Evolutionary conservation across 92 coral and sea anemone species (phyloP), one percentile per base, ranked within the genome.

Genomic region (Siderastrea radians): DNA sequence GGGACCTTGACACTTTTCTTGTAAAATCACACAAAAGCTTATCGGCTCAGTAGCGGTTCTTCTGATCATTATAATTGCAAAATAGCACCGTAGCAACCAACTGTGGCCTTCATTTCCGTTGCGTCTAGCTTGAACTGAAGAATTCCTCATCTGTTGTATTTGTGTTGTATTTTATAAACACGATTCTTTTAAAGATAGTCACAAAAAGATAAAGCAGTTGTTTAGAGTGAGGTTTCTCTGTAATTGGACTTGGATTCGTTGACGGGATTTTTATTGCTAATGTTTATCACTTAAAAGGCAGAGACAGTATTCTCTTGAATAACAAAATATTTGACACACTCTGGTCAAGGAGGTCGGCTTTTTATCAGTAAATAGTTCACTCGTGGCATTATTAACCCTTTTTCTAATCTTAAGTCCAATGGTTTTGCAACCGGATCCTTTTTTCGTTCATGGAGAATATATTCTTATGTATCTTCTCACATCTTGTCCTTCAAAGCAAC

Each of bases 291-390:
- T 55, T 14, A 55, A 14, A 55, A 14, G 61, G 12, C 61, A 55
- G 10, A 55, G 61, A 55, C 12, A 55, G 61, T 55, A 55, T 26
- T 26, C 38, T 26, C 38, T 0, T 26, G 38, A 6, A 55, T 55
- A 7, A 6, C 8, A 55, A 26, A 17, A 66, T 19, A 38, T 79
- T 63, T 79, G 83, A 62, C 72, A 79, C 62, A 7, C 62, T 17
- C 75, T 43, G 77, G 63, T 67, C 85, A 67, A 66, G 68, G 26
- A 68, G 85, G 85, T 81, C 85, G 85, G 54, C 66, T 76, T 54
- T 8, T 26, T 75, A 38, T 10, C 19, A 12, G 66, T 54, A 57
- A 75, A 10, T 9, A 11, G 8, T 9, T 57, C 48, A 75, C 51
- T 55, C 12, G 61, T 26, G 38, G 38, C 38, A 26, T 14, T 55